phyloP scores from a whole-genome alignment of 2,113 vertebrate species.

The Etheostoma spectabile region DNA sequence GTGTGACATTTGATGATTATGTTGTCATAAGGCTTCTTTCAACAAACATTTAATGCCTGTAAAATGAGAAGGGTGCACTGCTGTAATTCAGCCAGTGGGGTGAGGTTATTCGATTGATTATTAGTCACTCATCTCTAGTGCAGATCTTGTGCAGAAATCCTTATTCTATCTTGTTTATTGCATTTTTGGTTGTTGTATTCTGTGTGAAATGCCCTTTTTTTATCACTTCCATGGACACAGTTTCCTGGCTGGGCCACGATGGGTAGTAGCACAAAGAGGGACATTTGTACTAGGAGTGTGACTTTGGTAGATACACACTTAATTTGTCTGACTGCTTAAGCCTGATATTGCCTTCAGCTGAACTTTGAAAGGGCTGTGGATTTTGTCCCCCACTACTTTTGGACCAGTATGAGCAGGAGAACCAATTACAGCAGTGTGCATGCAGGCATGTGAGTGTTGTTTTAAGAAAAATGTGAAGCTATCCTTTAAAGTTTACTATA shows the following conservation, averaged over 20 bases:
- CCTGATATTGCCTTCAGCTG: no score
- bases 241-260: not conserved
- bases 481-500: not conserved
- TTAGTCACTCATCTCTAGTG: not conserved
- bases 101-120: not conserved
- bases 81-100: not conserved
- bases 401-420: not conserved
- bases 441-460: not conserved
- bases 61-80: not conserved
- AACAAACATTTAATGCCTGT: not conserved
- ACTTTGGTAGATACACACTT: not conserved
- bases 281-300: not conserved
- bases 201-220: not conserved
- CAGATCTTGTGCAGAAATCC: not conserved
- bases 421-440: not conserved
- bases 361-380: not conserved
- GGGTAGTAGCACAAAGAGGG: not conserved
- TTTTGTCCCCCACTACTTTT: not conserved
- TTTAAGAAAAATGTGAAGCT: not conserved
- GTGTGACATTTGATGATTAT: no score
- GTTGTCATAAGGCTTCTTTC: not conserved
- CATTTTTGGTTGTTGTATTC: not conserved
- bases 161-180: not conserved
- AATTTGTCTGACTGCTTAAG: not conserved
- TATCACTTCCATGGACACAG: not conserved